A percentile compares a stretch with the other conserved stretches of the same genome.
Evolutionary conservation across 2,113 vertebrate genomes (phyloP).

Genomic region (Suricata suricatta): DNA sequence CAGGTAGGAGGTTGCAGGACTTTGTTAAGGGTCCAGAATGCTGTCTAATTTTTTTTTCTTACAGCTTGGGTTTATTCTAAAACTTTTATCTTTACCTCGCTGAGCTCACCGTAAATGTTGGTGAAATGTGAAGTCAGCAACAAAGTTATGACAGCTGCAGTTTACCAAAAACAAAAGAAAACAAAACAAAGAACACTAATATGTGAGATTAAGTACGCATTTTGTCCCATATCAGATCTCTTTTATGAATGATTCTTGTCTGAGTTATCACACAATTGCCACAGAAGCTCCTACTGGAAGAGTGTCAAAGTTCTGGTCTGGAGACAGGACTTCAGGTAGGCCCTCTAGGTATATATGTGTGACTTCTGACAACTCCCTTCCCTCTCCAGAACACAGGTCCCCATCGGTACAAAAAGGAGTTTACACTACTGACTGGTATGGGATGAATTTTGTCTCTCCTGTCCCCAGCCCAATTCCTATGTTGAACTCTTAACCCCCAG

Average conservation of each 20-base stretch:
- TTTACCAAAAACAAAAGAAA: background rate
- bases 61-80: background rate
- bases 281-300: background rate
- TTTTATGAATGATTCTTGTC: background rate
- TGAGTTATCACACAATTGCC: background rate
- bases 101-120: background rate
- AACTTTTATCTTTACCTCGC: background rate
- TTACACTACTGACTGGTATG: background rate
- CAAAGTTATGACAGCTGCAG: background rate
- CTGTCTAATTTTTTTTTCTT: slow-evolving; percentile 1
- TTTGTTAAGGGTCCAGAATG: background rate
- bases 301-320: background rate
- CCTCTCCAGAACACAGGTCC: background rate
- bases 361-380: background rate
- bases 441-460: background rate
- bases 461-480: background rate
- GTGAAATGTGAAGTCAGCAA: background rate
- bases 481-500: background rate
- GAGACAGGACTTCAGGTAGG: background rate
- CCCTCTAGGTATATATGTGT: background rate
- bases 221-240: background rate
- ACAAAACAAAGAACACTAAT: background rate
- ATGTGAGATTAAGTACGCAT: background rate
- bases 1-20: slow-evolving; percentile 31
- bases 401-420: background rate